These are phyloP conservation scores for Glaucidium brasilianum DNA, from an alignment of 2,113 vertebrate genomes.

Conservation along the genomic window DNA sequence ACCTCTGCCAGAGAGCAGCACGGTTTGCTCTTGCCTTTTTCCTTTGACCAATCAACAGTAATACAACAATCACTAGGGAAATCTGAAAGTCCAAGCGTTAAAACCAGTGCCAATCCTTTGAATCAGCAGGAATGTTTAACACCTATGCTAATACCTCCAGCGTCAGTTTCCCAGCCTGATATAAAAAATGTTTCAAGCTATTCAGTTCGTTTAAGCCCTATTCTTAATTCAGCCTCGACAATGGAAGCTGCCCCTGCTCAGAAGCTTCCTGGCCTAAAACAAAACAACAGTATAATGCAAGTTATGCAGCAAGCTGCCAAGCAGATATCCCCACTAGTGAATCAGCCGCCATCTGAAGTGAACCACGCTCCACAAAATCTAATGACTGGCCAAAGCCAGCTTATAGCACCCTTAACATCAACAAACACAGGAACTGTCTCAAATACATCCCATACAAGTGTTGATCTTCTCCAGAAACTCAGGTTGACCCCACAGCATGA, in stretches of 20 bases:
- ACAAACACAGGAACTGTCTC: conserved; percentile 55
- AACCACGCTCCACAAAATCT: conserved; percentile 52
- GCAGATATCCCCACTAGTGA: conserved; percentile 81
- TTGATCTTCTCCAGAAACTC: conserved; percentile 85
- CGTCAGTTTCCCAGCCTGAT: conserved; percentile 74
- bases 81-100: conserved; percentile 69
- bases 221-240: conserved; percentile 76
- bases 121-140: conserved; percentile 64
- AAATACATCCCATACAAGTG: conserved; percentile 70
- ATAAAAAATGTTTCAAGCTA: conserved; percentile 73
- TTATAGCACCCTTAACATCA: conserved; percentile 61
- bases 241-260: conserved; percentile 72
- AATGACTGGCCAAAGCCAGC: conserved; percentile 55
- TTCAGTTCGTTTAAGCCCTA: conserved; percentile 72
- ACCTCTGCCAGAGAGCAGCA: conserved; percentile 74
- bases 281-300: conserved; percentile 67
- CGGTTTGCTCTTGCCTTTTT: conserved; percentile 72
- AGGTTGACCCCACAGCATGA: conserved; percentile 81
- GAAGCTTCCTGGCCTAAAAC: conserved; percentile 66
- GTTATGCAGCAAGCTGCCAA: conserved; percentile 75
- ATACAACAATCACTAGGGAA: conserved; percentile 65
- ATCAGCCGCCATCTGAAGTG: conserved; percentile 70
- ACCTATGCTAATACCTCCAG: conserved; percentile 74
- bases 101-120: conserved; percentile 38
- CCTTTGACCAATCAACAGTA: conserved; percentile 77